Evolutionary conservation across 2,113 vertebrate species (phyloP), one percentile per base, ranked within the genome.

Genomic region (Mastomys natalensis): DNA sequence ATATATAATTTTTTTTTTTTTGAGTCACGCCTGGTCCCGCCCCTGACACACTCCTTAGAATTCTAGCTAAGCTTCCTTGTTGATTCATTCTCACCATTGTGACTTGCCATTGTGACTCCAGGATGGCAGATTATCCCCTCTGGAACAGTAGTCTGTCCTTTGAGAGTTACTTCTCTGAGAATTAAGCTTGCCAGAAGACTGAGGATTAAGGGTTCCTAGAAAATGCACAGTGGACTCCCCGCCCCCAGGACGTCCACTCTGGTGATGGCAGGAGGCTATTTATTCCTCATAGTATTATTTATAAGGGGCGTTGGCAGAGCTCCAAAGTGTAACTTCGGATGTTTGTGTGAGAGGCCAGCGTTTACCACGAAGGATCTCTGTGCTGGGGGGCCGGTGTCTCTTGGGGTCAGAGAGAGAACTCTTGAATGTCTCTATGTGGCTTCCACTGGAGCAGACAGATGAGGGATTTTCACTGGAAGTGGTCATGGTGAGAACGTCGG

Each of bases 151-250:
- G 17, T 45, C 66, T 55, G 26, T 48, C 26, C 53, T 77, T 82
- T 8, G 51, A 43, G 72, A n/a, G 84, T 72, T 70, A 58, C 45
- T 93, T 77, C 53, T 86, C 48, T 22, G 80, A 70, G 51, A 64
- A 43, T 76, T 88, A 60, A 86, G 58, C 72, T 8, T 9, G 31
- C 84, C 31, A 43, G 87, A 60, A 76, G 40, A 62, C 34, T 73
- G 53, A 64, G 81, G 77, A 89, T 37, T 90, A 78, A 86, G 13
- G 16, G 21, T 53, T 78, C 72, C 37, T 26, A 22, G 45, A 51
- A 66, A 58, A 58, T 17, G 19, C 0, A 0, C 21, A 43, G 13
- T 12, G 62, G 12, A 66, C 26, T 4, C 29, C 45, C 5, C 0
- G 9, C 51, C 3, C 2, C 68, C 0, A 4, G 15, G 15, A 8